Evolutionary conservation across 2,888 invertebrate species (phyloP).

Genomic region (Griposia aprilina): DNA sequence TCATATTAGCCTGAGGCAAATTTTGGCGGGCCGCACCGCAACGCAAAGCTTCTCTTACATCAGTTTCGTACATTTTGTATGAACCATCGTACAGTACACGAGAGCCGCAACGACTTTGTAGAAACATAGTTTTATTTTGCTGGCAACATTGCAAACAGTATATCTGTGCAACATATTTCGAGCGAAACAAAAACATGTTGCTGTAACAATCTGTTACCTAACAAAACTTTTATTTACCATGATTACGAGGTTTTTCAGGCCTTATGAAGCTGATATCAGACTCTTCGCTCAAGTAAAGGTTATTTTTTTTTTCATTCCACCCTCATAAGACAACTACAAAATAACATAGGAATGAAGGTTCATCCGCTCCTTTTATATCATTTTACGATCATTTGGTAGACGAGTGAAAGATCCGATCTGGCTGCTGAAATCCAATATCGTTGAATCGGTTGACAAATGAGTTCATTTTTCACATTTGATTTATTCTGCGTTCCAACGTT

Average conservation of each 20-base stretch:
- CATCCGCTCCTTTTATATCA: background rate
- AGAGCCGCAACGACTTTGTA: background rate
- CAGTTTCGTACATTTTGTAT: background rate
- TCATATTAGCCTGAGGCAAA: background rate
- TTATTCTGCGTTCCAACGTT: background rate
- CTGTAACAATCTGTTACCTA: background rate
- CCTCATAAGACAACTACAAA: background rate
- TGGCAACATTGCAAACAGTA: background rate
- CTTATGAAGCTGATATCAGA: background rate
- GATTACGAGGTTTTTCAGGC: background rate
- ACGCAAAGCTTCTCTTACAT: background rate
- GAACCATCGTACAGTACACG: background rate
- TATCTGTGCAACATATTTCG: background rate
- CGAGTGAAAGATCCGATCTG: background rate
- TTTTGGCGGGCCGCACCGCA: background rate
- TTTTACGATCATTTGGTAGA: background rate
- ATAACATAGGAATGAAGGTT: background rate
- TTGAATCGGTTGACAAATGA: background rate
- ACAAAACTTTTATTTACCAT: background rate
- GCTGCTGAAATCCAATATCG: background rate
- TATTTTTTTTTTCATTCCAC: background rate
- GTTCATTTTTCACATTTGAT: background rate
- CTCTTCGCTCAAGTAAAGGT: background rate
- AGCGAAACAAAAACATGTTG: background rate
- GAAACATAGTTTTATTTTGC: background rate